A percentile compares a stretch with the other conserved stretches of the same genome.
These are phyloP conservation scores for Leucosticte australis DNA, from an alignment of 2,113 vertebrate genomes.

Conservation along the genomic window DNA sequence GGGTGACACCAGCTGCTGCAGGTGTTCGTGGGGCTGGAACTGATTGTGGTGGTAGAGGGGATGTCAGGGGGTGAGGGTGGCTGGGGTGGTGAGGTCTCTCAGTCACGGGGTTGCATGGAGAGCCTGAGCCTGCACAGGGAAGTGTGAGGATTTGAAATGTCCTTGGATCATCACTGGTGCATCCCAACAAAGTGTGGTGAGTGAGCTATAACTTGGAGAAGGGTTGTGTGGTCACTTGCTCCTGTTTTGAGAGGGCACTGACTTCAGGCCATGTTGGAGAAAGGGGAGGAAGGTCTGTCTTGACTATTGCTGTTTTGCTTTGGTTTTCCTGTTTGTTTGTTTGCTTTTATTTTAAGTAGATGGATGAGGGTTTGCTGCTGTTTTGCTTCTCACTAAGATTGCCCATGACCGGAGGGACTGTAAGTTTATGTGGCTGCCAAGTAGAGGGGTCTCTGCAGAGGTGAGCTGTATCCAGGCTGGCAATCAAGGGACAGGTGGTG, in stretches of 20 bases:
- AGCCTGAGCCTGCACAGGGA: fast-evolving
- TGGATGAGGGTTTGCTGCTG: not conserved
- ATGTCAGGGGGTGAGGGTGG: no score
- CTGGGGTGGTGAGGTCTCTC: not conserved
- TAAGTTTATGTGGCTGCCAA: not conserved
- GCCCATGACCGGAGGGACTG: not conserved
- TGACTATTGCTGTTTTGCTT: not conserved
- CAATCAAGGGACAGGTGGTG: fast-evolving
- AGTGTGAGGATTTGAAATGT: not conserved
- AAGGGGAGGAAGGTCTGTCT: not conserved
- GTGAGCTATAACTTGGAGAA: not conserved
- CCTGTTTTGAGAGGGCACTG: fast-evolving
- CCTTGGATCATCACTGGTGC: not conserved
- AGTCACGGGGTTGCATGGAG: fast-evolving
- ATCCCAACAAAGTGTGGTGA: not conserved
- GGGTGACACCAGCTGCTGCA: not conserved
- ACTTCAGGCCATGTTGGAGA: not conserved
- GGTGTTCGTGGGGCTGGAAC: fast-evolving
- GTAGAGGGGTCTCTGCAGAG: not conserved
- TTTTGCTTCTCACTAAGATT: not conserved
- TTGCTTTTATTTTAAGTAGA: not conserved
- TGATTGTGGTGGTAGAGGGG: not conserved
- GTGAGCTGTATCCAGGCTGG: not conserved
- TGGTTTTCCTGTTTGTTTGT: not conserved
- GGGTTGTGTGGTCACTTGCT: fast-evolving